phyloP scores from a whole-genome alignment of 2,888 invertebrate species.

The Archaeoteleia sp. region DNA sequence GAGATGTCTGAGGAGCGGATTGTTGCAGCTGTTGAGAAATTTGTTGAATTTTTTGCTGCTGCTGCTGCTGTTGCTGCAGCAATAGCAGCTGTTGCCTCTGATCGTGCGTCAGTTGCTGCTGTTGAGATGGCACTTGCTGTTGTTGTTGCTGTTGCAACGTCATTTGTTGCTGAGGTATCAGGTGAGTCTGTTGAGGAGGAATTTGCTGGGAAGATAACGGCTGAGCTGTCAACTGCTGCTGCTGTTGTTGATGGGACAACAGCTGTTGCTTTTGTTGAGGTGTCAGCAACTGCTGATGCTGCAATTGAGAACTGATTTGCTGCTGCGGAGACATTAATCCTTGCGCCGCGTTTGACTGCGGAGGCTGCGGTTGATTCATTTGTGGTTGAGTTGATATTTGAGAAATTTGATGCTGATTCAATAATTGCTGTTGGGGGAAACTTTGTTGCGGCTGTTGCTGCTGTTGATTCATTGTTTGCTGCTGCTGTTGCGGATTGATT shows the following conservation, averaged over 20 bases:
- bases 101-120: slow-evolving; percentile 65
- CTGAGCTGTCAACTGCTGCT: slow-evolving; percentile 61
- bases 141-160: slow-evolving; percentile 63
- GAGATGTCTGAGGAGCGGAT: slow-evolving; percentile 70
- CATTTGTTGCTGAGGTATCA: slow-evolving; percentile 62
- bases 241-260: slow-evolving; percentile 38
- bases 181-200: slow-evolving; percentile 29
- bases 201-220: slow-evolving; percentile 48
- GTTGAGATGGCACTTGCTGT: slow-evolving; percentile 76
- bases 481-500: slow-evolving; percentile 73
- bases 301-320: slow-evolving; percentile 65
- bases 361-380: slow-evolving; percentile 50
- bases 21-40: slow-evolving; percentile 75
- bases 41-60: slow-evolving; percentile 77
- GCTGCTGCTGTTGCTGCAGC: slow-evolving; percentile 77
- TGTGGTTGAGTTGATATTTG: slow-evolving; percentile 52
- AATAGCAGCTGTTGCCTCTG: slow-evolving; percentile 76
- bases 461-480: slow-evolving; percentile 76
- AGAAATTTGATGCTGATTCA: slow-evolving; percentile 61
- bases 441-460: slow-evolving; percentile 76
- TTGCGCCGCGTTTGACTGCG: slow-evolving; percentile 54
- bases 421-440: slow-evolving; percentile 56
- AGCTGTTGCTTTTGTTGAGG: slow-evolving; percentile 80
- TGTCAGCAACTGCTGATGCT: slow-evolving; percentile 57
- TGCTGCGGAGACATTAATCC: slow-evolving; percentile 56